Evolutionary conservation across 2,113 vertebrate species (phyloP), one percentile per base, ranked within the genome.

Genomic region (Aptenodytes patagonicus): DNA sequence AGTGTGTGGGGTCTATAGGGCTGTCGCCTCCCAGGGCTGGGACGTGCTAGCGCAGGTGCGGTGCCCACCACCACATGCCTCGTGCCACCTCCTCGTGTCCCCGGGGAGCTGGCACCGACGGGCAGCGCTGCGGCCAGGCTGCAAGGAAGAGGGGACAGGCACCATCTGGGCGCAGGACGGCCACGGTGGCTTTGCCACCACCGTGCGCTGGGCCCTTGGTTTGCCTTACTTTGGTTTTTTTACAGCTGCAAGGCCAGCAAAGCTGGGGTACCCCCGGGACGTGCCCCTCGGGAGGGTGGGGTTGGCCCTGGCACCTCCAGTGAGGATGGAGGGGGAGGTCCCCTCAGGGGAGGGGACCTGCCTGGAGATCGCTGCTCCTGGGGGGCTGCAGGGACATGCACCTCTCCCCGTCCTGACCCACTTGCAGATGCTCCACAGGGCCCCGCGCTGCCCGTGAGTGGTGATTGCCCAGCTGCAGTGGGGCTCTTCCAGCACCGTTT

Each of bases 401-500:
- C 11, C 7, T 65, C 70, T 61, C 52, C 49, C 36, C 2, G 0
- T 49, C 17, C 3, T 66, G 66, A 77, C 62, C 66, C 4, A 1
- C 51, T 89, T 87, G 86, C 62, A 31, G 57, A 17, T 76, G 78
- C 93, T 90, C 52, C 25, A 40, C 3, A 21, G 38, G 78, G 22
- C 66, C 26, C 34, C 4, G 2, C 1, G 6, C 69, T 1, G 6
- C 82, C 12, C 4, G 2, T 4, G 4, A 24, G 29, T 4, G 0
- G 52, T 55, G 80, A 36, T 60, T 87, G 94, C 81, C 92, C 96
- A 83, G 93, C 93, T 96, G 95, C 89, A 91, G 83, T 36, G 0
- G 5, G 66, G 52, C 92, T 93, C 75, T 84, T 96, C 94, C 89
- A 93, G 92, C 55, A 31, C 94, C 13, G 13, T 95, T 89, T 95